Evolutionary conservation across 2,888 invertebrate genomes (phyloP), one percentile per base, ranked within the genome.

Genomic region (Thereva nobilitata): DNA sequence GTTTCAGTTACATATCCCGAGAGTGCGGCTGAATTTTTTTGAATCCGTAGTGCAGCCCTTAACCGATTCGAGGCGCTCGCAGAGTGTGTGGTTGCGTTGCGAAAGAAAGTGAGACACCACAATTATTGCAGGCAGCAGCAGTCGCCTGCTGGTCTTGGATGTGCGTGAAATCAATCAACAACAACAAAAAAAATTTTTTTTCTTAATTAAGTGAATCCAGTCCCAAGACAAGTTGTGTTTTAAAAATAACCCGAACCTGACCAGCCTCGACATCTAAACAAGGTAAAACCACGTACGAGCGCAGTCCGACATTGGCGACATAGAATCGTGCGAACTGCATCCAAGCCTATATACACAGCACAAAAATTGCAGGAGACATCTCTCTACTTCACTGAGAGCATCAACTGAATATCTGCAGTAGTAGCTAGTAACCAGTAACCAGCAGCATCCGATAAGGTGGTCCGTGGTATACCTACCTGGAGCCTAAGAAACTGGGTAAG

Each of bases 401-500:
- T 8, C 35, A 59, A 37, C 59, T 23, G 23, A 23, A 23, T 23
- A 59, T 9, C 38, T 10, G 45, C 47, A 47, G 49, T 38, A 59
- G 35, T 23, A 35, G 9, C 7, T 35, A 4, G 4, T 10, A 52
- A 40, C 59, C 47, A 59, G 52, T 23, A 35, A 35, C 7, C 52
- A 4, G 4, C 35, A 52, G 49, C 59, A 45, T 45, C 59, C 37
- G 59, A 59, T 59, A 59, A 59, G 59, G 45, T 38, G 38, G 59
- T 37, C 23, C 23, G 23, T 23, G 23, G 23, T 23, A 23, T 47
- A 45, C 37, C 45, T 38, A 35, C 47, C 38, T 38, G 56, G 56
- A 59, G 37, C 34, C 45, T n/a, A 55, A n/a, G 49, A 59, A 59
- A 59, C 59, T 59, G 59, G 59, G 59, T 59, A 59, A 59, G 59